These are phyloP conservation scores for Ips typographus DNA, from an alignment of 1,140 invertebrate species.

Conservation along the genomic window DNA sequence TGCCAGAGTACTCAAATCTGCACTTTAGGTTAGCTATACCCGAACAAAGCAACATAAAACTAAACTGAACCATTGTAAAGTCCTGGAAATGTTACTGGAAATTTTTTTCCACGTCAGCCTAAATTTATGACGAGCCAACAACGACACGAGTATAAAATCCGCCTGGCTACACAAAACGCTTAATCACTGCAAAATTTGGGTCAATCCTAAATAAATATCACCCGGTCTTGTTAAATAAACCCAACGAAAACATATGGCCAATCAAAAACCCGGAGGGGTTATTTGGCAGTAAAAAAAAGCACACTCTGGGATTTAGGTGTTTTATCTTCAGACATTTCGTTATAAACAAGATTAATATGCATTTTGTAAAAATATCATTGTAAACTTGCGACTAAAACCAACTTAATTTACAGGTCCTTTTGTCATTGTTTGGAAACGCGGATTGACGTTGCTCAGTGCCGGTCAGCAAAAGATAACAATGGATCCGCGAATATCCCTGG, in stretches of 20 bases:
- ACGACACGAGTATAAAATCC: background rate
- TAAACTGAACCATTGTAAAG: background rate
- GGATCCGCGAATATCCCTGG: conserved; percentile 60
- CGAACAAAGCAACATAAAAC: conserved; percentile 1
- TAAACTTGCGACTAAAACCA: too few relatives aligned
- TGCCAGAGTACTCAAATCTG: too few relatives aligned
- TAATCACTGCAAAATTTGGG: background rate
- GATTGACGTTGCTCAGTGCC: conserved; percentile 61
- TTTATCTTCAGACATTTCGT: too few relatives aligned
- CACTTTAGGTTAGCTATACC: too few relatives aligned
- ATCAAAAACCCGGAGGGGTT: background rate
- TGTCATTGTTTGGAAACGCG: conserved; percentile 64
- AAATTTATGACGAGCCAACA: too few relatives aligned
- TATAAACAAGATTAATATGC: too few relatives aligned
- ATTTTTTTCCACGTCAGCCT: too few relatives aligned
- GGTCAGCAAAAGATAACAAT: conserved; percentile 63
- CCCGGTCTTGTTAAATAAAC: background rate
- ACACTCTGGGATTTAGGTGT: too few relatives aligned
- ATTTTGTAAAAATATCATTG: too few relatives aligned
- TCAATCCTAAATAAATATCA: conserved; percentile 4
- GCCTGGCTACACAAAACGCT: background rate
- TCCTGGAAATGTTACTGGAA: too few relatives aligned
- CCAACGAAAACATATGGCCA: conserved; percentile 1
- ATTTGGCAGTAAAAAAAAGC: background rate
- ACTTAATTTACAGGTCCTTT: conserved; percentile 55